phyloP scores from a whole-genome alignment of 1,140 invertebrate species.

The Brachionus manjavacas region DNA sequence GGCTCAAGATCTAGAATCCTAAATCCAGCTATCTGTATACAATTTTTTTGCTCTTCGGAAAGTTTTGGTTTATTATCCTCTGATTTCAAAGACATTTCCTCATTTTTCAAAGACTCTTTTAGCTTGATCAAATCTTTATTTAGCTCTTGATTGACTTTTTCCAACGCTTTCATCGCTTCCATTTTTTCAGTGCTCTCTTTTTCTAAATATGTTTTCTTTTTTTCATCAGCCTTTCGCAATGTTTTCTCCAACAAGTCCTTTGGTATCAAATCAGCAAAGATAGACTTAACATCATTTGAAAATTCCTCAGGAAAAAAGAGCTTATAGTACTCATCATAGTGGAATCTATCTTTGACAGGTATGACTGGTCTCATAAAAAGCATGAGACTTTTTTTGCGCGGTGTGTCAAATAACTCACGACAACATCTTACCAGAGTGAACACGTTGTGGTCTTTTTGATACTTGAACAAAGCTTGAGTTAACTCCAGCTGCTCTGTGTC shows the following conservation, averaged over 20 bases:
- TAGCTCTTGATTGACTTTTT: constrained; percentile 19
- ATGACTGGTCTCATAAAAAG: constrained; percentile 40
- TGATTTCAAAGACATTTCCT: background rate
- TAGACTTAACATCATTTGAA: constrained; percentile 24
- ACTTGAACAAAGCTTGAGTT: constrained; percentile 25
- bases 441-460: constrained; percentile 40
- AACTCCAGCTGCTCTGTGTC: constrained; percentile 23
- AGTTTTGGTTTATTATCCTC: background rate
- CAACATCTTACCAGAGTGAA: constrained; percentile 29
- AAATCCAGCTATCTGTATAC: constrained; percentile 1
- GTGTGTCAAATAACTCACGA: constrained; percentile 31
- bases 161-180: background rate
- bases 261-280: constrained; percentile 35
- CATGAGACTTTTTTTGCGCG: constrained; percentile 32
- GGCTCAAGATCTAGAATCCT: constrained; percentile 33
- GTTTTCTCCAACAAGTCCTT: constrained; percentile 26
- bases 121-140: constrained; percentile 15
- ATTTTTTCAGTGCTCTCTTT: constrained; percentile 27
- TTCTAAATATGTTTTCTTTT: background rate
- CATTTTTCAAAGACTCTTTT: background rate
- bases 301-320: constrained; percentile 41
- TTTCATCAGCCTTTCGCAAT: constrained; percentile 8
- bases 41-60: constrained; percentile 10
- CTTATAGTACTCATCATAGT: constrained; percentile 40
- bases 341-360: constrained; percentile 37